Percentiles rank a stretch among this genome's conserved stretches.
Evolutionary conservation across 2,113 vertebrate species (phyloP).

Genomic region (Mobula hypostoma): DNA sequence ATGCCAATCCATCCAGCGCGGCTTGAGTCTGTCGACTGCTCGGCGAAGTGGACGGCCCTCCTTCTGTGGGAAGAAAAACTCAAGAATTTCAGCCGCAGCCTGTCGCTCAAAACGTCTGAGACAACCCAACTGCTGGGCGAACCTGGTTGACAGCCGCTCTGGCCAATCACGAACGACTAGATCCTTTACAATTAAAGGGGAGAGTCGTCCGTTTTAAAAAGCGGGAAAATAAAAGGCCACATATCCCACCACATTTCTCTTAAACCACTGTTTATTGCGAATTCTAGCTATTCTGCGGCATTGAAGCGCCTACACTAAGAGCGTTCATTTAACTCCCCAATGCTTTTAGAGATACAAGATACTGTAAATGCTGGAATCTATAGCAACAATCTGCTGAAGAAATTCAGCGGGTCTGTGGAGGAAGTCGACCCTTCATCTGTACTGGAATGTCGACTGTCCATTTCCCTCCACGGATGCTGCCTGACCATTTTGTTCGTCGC

Average conservation of each 20-base stretch:
- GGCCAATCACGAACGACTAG: background rate
- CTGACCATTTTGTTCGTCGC: background rate
- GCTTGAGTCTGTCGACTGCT: conserved; percentile 29
- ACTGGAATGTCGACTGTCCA: too few species aligned
- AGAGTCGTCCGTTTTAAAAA: background rate
- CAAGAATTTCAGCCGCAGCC: background rate
- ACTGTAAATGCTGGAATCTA: too few species aligned
- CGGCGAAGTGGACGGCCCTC: background rate
- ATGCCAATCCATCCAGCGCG: conserved; percentile 59
- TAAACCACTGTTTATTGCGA: too few species aligned
- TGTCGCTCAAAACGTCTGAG: background rate
- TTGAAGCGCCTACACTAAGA: background rate
- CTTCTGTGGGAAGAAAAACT: conserved; percentile 21
- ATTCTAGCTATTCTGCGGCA: too few species aligned
- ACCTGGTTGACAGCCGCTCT: background rate
- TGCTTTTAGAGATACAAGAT: too few species aligned
- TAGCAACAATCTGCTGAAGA: too few species aligned
- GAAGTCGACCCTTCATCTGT: too few species aligned
- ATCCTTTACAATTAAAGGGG: background rate
- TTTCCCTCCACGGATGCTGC: too few species aligned
- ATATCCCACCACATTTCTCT: too few species aligned
- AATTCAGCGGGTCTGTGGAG: too few species aligned
- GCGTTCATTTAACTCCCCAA: background rate
- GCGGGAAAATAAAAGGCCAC: background rate
- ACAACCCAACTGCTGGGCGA: background rate